Evolutionary conservation across 2,888 invertebrate species (phyloP), one percentile per base, ranked within the genome.

Genomic region (Epinotia demarniana): DNA sequence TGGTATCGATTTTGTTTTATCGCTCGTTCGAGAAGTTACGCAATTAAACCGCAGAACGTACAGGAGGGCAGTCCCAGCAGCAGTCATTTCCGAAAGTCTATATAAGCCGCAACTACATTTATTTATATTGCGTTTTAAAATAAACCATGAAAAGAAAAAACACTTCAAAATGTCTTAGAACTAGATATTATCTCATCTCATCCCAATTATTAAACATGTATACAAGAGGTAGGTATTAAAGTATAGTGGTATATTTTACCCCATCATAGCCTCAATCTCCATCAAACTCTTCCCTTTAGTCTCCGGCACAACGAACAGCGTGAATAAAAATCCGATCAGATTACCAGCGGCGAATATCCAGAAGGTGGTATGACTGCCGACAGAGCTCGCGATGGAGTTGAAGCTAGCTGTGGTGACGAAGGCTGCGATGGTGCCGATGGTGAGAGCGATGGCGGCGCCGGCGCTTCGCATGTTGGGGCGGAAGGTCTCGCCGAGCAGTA

Each of bases 401-500:
- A 86, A 86, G 0, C 80, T 79, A 0, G 81, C 79, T 27, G 82
- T 66, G 0, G 84, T 68, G 18, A 73, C 79, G 62, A 87, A 87
- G 0, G 86, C 86, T 0, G 81, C 76, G 0, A 85, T 2, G 80
- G 83, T 86, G 2, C 76, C 77, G 0, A 79, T 69, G 12, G 84
- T 82, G 0, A 82, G 18, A 0, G 83, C 76, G 0, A 84, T 33
- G 0, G 85, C 79, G 0, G 85, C 81, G 0, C 86, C 88, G 0
- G 79, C 78, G 13, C 85, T 81, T 4, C 88, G 80, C 12, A 85
- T 82, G 75, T 84, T 85, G 0, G 84, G 73, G 0, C 82, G 80
- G 74, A 84, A 87, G 85, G 88, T 84, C 73, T 88, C 88, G 0
- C 86, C 85, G 0, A 81, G 80, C 0, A 87, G 80, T 0, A 85